Percentiles rank a stretch among this genome's conserved stretches.
Evolutionary conservation across 2,113 vertebrate species (phyloP).

Genomic region (Gorilla gorilla): DNA sequence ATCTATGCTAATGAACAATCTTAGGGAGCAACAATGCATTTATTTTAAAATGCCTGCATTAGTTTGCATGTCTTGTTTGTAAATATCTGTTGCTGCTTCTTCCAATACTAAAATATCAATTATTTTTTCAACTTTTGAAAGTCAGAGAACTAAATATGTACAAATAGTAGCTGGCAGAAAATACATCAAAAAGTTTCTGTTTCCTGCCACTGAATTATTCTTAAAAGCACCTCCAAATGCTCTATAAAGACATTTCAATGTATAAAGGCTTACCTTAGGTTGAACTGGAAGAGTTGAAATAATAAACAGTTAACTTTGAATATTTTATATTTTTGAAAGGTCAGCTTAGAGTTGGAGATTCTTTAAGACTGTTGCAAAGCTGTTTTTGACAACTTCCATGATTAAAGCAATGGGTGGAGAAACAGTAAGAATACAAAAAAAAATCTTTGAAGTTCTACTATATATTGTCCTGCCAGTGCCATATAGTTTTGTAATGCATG

Average conservation of each 20-base stretch:
- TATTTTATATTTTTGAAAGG: not conserved
- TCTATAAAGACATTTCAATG: not conserved
- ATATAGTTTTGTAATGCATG: not conserved
- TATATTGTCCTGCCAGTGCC: not conserved
- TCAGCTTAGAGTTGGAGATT: not conserved
- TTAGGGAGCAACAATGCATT: not conserved
- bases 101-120: not conserved
- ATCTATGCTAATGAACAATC: not conserved
- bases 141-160: not conserved
- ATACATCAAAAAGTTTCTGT: not conserved
- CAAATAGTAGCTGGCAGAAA: not conserved
- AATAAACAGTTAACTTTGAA: not conserved
- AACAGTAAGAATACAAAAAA: not conserved
- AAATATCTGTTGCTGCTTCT: not conserved
- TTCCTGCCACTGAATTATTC: not conserved
- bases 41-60: not conserved
- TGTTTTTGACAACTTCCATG: not conserved
- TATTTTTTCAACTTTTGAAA: not conserved
- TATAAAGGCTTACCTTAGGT: not conserved
- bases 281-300: not conserved
- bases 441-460: not conserved
- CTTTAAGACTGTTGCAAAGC: not conserved
- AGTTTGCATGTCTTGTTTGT: not conserved
- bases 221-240: not conserved
- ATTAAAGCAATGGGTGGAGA: not conserved